Evolutionary conservation across 2,888 invertebrate species (phyloP).

Genomic region (Andricus curvator): DNA sequence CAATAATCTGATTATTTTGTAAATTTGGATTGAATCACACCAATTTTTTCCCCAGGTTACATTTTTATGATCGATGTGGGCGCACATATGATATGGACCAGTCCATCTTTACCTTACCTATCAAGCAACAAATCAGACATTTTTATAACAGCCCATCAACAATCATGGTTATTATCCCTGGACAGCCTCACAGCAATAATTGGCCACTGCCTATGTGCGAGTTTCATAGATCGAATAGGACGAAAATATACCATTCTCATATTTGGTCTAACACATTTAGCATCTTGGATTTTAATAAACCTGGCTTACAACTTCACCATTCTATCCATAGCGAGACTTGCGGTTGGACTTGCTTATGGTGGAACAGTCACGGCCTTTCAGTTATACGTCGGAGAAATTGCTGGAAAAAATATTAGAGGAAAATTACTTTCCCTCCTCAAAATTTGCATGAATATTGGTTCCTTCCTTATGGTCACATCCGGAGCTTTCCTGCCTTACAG

Average conservation of each 20-base stretch:
- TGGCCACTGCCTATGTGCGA: background rate
- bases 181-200: background rate
- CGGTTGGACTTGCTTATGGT: conserved; percentile 78
- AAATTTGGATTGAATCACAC: background rate
- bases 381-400: conserved; percentile 81
- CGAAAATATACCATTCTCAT: conserved; percentile 66
- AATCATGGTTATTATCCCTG: background rate
- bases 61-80: conserved; percentile 69
- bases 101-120: conserved; percentile 69
- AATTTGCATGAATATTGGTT: conserved; percentile 78
- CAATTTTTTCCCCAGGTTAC: conserved; percentile 48
- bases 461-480: conserved; percentile 70
- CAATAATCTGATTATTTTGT: no score
- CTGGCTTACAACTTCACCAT: conserved; percentile 60
- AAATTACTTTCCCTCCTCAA: conserved; percentile 80
- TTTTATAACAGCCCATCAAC: conserved; percentile 57
- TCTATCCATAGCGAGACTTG: conserved; percentile 76
- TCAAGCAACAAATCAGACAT: conserved; percentile 61
- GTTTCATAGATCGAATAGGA: conserved; percentile 69
- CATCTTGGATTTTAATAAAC: conserved; percentile 70
- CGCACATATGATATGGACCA: conserved; percentile 70
- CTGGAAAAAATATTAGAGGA: conserved; percentile 81
- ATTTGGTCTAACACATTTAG: conserved; percentile 66
- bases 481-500: conserved; percentile 79
- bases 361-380: conserved; percentile 44